Evolutionary conservation across 64 coral and sea anemone genomes (phyloP).

Genomic region (Trachythela sp.): DNA sequence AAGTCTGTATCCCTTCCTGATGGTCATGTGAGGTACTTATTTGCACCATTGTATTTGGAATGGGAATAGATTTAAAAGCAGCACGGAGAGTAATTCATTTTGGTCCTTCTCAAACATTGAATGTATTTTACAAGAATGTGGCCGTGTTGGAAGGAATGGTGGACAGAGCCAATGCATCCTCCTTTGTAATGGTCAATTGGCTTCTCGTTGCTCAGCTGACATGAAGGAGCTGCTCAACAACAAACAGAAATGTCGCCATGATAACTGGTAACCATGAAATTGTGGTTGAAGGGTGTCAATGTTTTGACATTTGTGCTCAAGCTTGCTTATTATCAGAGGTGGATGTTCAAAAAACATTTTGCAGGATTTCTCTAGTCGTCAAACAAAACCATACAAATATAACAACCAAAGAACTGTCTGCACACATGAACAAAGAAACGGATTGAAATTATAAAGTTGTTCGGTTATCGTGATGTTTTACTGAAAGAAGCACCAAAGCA

Average conservation of each 20-base stretch:
- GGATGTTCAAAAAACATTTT: not conserved
- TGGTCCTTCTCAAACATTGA: constrained; percentile 21
- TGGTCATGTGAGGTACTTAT: constrained; percentile 15
- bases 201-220: not conserved
- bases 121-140: constrained; percentile 1
- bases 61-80: not conserved
- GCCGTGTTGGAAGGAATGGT: constrained; percentile 16
- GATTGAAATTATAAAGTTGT: not conserved
- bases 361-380: not conserved
- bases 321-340: not conserved
- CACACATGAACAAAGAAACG: not conserved
- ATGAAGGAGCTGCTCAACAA: not conserved
- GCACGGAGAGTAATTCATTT: not conserved
- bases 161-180: not conserved
- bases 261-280: not conserved
- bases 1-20: not conserved
- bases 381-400: not conserved
- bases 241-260: not conserved
- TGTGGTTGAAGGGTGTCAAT: not conserved
- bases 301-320: constrained; percentile 10
- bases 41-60: not conserved
- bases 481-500: not conserved
- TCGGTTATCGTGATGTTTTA: not conserved
- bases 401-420: not conserved
- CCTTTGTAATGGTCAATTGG: not conserved